Conservation (phyloP, 2,113 vertebrate species). For the Andinoacara biseriatus region DNA sequence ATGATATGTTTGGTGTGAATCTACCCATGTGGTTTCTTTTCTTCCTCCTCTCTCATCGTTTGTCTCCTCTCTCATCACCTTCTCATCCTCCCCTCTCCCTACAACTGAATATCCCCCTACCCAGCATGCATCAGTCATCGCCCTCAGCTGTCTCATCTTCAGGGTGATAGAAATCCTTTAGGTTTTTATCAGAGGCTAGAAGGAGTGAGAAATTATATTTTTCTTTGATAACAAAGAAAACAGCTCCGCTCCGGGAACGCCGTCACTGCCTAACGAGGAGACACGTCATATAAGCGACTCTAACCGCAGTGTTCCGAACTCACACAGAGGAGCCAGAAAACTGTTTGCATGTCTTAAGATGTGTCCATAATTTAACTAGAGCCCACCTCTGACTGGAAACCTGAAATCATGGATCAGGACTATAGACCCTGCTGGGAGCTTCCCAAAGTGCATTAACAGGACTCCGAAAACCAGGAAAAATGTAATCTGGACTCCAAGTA, state of each 20-base stretch:
- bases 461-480: too few species aligned
- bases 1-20: background rate
- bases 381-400: background rate
- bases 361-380: background rate
- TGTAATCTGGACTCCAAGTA: too few species aligned
- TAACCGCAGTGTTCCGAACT: too few species aligned
- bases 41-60: background rate
- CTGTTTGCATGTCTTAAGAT: background rate
- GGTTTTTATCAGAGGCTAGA: background rate
- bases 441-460: background rate
- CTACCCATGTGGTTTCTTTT: background rate
- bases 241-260: background rate
- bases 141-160: background rate
- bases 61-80: background rate
- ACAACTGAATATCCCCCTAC: conserved; percentile 5
- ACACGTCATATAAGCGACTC: background rate
- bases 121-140: conserved; percentile 6
- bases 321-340: background rate
- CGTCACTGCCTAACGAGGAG: background rate
- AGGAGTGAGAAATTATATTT: background rate
- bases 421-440: background rate
- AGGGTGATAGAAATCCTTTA: background rate
- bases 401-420: background rate
- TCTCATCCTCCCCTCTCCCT: background rate
- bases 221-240: background rate